phyloP scores from a whole-genome alignment of 2,888 invertebrate species.

The Xanthia icteritia region DNA sequence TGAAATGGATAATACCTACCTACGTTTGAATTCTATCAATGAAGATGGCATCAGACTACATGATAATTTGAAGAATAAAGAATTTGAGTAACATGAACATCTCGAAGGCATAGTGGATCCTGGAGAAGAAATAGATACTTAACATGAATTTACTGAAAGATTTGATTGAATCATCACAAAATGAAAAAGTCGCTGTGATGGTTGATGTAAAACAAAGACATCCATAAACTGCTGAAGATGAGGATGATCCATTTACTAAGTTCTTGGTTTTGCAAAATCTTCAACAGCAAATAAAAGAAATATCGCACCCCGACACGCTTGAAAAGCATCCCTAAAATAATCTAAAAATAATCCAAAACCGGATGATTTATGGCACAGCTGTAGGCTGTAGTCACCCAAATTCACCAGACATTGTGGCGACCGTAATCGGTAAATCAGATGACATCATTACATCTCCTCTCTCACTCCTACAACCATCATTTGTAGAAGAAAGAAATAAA shows the following conservation, averaged over 20 bases:
- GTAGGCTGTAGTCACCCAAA: conserved; percentile 35
- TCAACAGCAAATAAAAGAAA: not conserved
- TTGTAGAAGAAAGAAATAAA: conserved; percentile 6
- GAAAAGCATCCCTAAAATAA: not conserved
- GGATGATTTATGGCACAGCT: conserved; percentile 17
- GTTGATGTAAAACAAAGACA: not conserved
- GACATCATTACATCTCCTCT: conserved; percentile 48
- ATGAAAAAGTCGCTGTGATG: not conserved
- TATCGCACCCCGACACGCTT: too few species aligned
- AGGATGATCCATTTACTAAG: too few species aligned
- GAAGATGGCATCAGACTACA: not conserved
- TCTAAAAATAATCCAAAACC: conserved; percentile 37
- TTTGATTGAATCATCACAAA: not conserved
- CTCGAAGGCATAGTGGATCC: not conserved
- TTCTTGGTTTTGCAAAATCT: not conserved
- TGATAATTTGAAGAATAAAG: not conserved
- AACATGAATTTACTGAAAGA: not conserved
- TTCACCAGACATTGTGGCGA: conserved; percentile 66
- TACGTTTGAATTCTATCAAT: conserved; percentile 11
- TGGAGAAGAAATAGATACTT: not conserved
- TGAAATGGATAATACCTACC: not conserved
- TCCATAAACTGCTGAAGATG: too few species aligned
- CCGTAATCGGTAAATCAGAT: conserved; percentile 40
- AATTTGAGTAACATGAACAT: not conserved
- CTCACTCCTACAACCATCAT: conserved; percentile 17